Conservation (phyloP, 2,113 vertebrate genomes). For the Aythya baeri region DNA sequence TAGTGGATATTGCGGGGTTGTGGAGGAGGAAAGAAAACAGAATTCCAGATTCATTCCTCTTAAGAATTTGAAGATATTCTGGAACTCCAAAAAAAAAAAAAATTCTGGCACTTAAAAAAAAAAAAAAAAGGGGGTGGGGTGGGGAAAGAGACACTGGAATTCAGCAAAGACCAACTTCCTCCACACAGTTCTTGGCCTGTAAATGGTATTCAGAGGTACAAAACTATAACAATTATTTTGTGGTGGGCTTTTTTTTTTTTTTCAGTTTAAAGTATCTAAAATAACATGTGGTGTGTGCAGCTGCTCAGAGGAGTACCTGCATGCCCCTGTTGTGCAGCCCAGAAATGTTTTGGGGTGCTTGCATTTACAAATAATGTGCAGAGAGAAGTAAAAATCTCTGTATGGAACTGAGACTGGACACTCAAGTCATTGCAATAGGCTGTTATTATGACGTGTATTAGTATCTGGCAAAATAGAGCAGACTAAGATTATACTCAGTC, state of each 20-base stretch:
- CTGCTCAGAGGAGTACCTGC: not conserved
- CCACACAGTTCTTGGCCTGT: not conserved
- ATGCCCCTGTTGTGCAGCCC: not conserved
- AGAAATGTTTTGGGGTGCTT: not conserved
- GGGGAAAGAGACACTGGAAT: not conserved
- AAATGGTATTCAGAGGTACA: not conserved
- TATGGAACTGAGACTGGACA: not conserved
- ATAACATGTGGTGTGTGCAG: accelerated
- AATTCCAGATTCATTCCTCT: not conserved
- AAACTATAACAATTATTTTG: not conserved
- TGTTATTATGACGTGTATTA: not conserved
- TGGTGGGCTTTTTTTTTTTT: not conserved
- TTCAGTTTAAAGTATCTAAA: not conserved
- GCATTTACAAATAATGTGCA: accelerated
- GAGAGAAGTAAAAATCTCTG: not conserved
- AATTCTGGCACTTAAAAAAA: not conserved
- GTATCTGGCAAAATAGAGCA: not conserved
- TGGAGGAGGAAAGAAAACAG: not conserved
- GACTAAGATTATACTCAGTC: not conserved
- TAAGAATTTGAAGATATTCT: not conserved
- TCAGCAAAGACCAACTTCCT: not conserved
- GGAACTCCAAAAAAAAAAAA: not conserved
- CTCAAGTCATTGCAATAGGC: not conserved
- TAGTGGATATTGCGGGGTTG: not conserved
- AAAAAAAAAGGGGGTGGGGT: not conserved